Evolutionary conservation across 1,140 invertebrate genomes (phyloP), one percentile per base, ranked within the genome.

Genomic region (Drosophila miranda): DNA sequence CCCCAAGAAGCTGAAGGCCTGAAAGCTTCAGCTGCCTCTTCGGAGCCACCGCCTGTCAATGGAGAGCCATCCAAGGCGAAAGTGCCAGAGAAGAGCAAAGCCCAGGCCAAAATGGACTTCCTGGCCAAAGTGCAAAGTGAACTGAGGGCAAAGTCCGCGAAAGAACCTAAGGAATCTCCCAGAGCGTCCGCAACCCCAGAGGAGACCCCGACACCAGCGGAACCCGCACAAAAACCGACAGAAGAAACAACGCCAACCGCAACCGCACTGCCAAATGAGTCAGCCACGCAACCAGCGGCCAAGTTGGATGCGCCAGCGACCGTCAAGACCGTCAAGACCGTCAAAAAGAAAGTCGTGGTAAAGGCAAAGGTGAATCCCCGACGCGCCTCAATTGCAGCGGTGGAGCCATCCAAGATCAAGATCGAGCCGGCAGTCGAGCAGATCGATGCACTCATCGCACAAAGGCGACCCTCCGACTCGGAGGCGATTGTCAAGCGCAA

Each of bases 391-490:
- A 81, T 90, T 51, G 89, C 89, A 21, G 86, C 79, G 5, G 86
- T 88, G 55, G 89, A 90, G 55, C 74, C 78, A 41, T 90, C 84
- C 26, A 90, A 78, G 78, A 90, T 90, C 55, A 75, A 83, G 58
- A 71, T 82, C 21, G 82, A 87, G 52, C 38, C 75, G 11, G 41
- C 60, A 38, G 69, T 59, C 6, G 57, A 43, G 49, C 63, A 69
- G 63, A 64, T 55, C 63, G 80, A 80, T 79, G 67, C 66, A 54
- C 67, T 84, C 23, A 66, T 71, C 23, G 60, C 46, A 75, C 78
- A 89, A 68, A 66, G 89, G 21, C 77, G 89, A 57, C 89, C 89
- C 68, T 90, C 89, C 34, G 89, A 90, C 58, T 89, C 89, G 42
- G 86, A 84, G 64, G 62, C 89, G 50, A 72, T 90, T 61, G 72